Base-by-base conservation (phyloP, 2,797 vertebrate genomes). In the Rhinoraja longicauda region DNA sequence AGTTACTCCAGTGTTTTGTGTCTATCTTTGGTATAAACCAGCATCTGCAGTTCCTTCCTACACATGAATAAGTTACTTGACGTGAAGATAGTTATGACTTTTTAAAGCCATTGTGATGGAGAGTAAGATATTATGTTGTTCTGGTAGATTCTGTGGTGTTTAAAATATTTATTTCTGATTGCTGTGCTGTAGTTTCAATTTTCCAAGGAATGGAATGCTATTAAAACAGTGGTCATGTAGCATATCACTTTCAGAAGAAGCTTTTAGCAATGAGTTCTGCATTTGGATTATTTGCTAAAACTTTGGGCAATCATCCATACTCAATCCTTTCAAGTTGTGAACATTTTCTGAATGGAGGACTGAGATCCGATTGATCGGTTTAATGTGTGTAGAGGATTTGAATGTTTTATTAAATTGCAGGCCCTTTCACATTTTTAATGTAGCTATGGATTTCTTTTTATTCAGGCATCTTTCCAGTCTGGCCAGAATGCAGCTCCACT, bases 401-500 rank as follows among this genome's bases (percentile, higher is more conserved):
- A 84, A 84, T 84, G 53, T 84, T 84, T 26, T 62, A 84, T 59
- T 84, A 57, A 84, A 59, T 62, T 64, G 39, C 57, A 5, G 57
- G n/a, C 59, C 29, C 59, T n/a, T 86, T 88, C 13, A 29, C 7
- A 64, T 88, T 88, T 84, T 64, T 64, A 19, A 91, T 91, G 36
- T 17, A 39, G 21, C 70, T 67, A 32, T 88, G 19, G 17, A 45
- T 45, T 53, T 72, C 39, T 39, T 73, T 73, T 91, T 29, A 91
- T 21, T 93, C 97, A 99, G 99, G 97, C 98, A 96, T 97, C 98
- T 59, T 99, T 98, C 95, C 97, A 97, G 96, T 96, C 97, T 95
- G 98, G 98, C 95, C 99, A 99, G 96, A 99, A 98, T 96, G 97
- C 98, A 95, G 98, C 97, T 94, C 97, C 99, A 93, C 95, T 98